Evolutionary conservation across 2,113 vertebrate species (phyloP), one percentile per base, ranked within the genome.

Genomic region (Phyllostomus hastatus): DNA sequence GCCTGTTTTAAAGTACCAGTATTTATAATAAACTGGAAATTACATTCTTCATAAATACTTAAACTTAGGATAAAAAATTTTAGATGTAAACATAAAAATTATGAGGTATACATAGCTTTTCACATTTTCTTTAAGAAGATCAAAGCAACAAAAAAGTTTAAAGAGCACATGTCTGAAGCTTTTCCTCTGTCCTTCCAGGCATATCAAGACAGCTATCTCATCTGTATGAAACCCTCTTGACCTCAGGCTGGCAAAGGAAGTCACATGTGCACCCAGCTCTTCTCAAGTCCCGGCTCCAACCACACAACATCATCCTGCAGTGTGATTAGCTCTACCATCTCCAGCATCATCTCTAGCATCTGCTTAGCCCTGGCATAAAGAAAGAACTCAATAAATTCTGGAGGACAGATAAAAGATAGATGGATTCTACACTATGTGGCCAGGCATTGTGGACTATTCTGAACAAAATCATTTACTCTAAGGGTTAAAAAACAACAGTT

Each of bases 1-100:
- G 9, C 20, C 86, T 90, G 41, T 75, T 97, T 88, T 67, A 41
- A 95, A 93, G 80, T 90, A n/a, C 79, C 4, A 52, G 5, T 43
- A 69, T 54, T 84, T 73, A 38, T 70, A 88, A 70, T 86, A 80
- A 91, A 35, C 10, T 82, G 41, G 10, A 10, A 92, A 81, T 50
- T 59, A 1, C 19, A 50, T 43, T 94, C 26, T 78, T 90, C 70
- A 54, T 10, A 67, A 66, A 48, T 93, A 75, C 28, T 80, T 85
- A 87, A 90, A 85, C 33, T 67, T 69, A 64, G 4, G 24, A 16
- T 38, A 15, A 80, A 93, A 88, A 61, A 10, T 31, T 78, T 82
- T 87, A 43, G 61, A 85, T 52, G 35, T 79, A 90, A 95, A 52
- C 31, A 79, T 38, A 64, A 81, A 92, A 92, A 84, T n/a, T 61